These are phyloP conservation scores for Pomatorhinus ruficollis DNA, from an alignment of 2,113 vertebrate genomes.

Conservation along the genomic window DNA sequence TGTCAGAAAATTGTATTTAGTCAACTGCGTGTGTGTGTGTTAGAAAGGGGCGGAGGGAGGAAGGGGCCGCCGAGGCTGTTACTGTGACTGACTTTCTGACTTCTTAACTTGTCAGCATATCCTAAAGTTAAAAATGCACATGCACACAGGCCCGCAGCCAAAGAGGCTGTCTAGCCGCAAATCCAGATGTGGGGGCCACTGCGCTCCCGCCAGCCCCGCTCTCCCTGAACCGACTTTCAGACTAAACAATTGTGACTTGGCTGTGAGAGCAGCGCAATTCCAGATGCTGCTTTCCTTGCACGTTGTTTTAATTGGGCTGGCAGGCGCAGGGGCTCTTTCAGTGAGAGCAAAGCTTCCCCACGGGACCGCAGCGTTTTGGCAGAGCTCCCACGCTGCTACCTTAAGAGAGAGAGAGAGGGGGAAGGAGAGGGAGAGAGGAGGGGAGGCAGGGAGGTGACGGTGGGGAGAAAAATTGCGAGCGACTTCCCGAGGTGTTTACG, in stretches of 20 bases:
- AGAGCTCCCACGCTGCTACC: slow-evolving; percentile 74
- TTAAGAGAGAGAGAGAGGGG: slow-evolving; percentile 70
- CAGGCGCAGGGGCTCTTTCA: slow-evolving; percentile 85
- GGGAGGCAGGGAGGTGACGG: slow-evolving; percentile 66
- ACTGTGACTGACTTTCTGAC: slow-evolving; percentile 79
- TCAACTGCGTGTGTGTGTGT: slow-evolving; percentile 52
- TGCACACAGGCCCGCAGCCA: slow-evolving; percentile 81
- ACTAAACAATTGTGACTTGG: slow-evolving; percentile 99
- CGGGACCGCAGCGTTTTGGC: slow-evolving; percentile 79
- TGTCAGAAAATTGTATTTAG: slow-evolving; percentile 70
- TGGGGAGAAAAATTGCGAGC: slow-evolving; percentile 34
- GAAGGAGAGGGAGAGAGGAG: slow-evolving; percentile 55
- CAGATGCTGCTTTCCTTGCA: slow-evolving; percentile 88
- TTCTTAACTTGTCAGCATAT: slow-evolving; percentile 87
- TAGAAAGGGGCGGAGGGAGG: slow-evolving; percentile 67
- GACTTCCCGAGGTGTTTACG: slow-evolving; percentile 72
- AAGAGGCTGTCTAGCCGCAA: slow-evolving; percentile 81
- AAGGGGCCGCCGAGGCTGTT: slow-evolving; percentile 58
- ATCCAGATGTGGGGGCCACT: slow-evolving; percentile 84
- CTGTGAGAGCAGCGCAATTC: slow-evolving; percentile 91
- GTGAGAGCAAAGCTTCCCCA: slow-evolving; percentile 77
- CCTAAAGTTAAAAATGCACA: slow-evolving; percentile 84
- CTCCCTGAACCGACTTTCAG: slow-evolving; percentile 83
- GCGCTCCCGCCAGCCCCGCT: slow-evolving; percentile 74
- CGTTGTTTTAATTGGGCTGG: slow-evolving; percentile 86